These are phyloP conservation scores for Chaetoderma sp. DNA, from an alignment of 2,888 invertebrate species.

Conservation along the genomic window DNA sequence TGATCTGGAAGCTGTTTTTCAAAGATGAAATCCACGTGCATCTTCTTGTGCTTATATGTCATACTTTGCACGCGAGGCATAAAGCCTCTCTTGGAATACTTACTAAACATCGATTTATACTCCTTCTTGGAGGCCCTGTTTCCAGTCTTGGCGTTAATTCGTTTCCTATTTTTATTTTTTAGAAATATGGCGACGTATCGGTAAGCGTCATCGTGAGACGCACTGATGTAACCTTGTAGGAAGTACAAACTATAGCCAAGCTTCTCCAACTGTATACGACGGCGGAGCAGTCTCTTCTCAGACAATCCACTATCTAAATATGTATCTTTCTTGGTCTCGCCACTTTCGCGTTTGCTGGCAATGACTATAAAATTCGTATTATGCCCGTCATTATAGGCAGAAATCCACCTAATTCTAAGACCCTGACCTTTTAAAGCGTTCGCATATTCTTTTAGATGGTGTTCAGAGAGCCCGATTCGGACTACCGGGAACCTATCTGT, in stretches of 20 bases:
- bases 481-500: constrained; percentile 40
- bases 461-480: constrained; percentile 54
- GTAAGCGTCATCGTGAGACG: constrained; percentile 45
- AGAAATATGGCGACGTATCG: constrained; percentile 55
- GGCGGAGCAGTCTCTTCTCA: constrained; percentile 43
- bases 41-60: constrained; percentile 46
- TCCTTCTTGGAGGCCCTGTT: constrained; percentile 53
- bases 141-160: constrained; percentile 51
- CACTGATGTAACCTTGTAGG: constrained; percentile 58
- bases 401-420: constrained; percentile 55
- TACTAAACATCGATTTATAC: constrained; percentile 51
- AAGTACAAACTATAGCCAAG: constrained; percentile 55
- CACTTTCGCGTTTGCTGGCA: constrained; percentile 35
- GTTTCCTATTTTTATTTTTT: constrained; percentile 44
- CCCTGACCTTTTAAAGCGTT: constrained; percentile 49
- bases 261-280: constrained; percentile 46
- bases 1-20: constrained; percentile 39
- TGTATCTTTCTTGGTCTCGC: constrained; percentile 36
- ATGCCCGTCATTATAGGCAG: constrained; percentile 45
- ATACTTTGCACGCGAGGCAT: constrained; percentile 54
- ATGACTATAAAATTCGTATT: constrained; percentile 52
- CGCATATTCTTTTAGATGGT: constrained; percentile 52
- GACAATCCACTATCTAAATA: constrained; percentile 48
- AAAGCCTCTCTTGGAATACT: constrained; percentile 55
- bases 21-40: constrained; percentile 56